Conservation (phyloP, 2,797 vertebrate genomes). For the Eulemur mongoz region DNA sequence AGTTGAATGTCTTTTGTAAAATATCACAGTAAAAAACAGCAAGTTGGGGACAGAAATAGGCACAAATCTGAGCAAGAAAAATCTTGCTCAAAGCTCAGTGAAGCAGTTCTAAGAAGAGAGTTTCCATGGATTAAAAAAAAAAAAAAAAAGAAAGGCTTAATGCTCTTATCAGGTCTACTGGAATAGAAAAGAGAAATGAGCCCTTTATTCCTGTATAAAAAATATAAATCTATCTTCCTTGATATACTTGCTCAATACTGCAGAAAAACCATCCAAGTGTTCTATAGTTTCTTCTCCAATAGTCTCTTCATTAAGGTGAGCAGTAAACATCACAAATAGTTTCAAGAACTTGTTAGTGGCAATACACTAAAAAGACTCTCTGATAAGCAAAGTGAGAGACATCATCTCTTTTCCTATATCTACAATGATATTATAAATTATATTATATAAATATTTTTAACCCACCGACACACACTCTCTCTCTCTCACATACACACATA, state of each 20-base stretch:
- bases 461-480: not conserved
- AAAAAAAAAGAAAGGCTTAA: not conserved
- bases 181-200: not conserved
- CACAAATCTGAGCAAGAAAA: not conserved
- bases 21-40: not conserved
- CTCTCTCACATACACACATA: not conserved
- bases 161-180: not conserved
- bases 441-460: not conserved
- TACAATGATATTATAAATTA: not conserved
- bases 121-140: not conserved
- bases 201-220: not conserved
- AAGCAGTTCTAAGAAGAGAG: not conserved
- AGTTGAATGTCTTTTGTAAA: not conserved
- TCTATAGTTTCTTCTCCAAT: conserved; percentile 1
- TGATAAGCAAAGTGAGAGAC: not conserved
- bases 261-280: not conserved
- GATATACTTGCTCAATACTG: not conserved
- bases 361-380: not conserved
- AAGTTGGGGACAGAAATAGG: not conserved
- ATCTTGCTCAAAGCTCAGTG: not conserved
- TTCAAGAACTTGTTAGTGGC: not conserved
- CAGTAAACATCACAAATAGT: not conserved
- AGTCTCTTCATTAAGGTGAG: not conserved
- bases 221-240: not conserved
- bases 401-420: not conserved